Evolutionary conservation across 2,888 invertebrate genomes (phyloP), one percentile per base, ranked within the genome.

Genomic region (Caenorhabditis panamensis): DNA sequence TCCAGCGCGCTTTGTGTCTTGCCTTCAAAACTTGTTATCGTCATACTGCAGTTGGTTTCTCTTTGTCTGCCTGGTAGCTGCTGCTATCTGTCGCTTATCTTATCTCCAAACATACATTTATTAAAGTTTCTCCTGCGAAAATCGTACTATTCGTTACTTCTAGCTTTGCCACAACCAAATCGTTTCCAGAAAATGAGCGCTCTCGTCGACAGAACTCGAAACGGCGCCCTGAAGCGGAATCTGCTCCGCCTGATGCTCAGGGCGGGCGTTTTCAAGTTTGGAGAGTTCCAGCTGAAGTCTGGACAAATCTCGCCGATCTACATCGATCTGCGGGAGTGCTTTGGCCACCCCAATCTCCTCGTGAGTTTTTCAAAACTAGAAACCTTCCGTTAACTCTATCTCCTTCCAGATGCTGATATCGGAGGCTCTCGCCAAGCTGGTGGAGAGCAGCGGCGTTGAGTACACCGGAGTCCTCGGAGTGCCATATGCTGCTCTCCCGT

Each of bases 401-500:
- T 26, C 8, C 28, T 59, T 72, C 62, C 63, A 84, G 83, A 80
- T 68, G 67, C 66, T 84, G 16, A 68, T 77, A 36, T 80, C 82
- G 1, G 77, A 79, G 49, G 75, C 77, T 5, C 89, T 95, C n/a
- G 92, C 93, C 82, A 93, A 94, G 20, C 92, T 93, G 78, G 92
- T 90, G 54, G 63, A 73, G n/a, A 31, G 26, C 26, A 79, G 77
- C 20, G 66, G 69, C 1, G 56, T 82, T 2, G 71, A 87, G 3
- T 92, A 86, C 72, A 85, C 87, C 63, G 90, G 90, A 51, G 88
- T 93, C 5, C 92, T 92, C 87, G 93, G 92, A 44, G 92, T 93
- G 0, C 98, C 99, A 0, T 99, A 98, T 88, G 97, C 97, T 1
- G 98, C 98, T 1, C 92, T 99, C 64, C 97, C 98, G 0, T 94